These are phyloP conservation scores for Boloria selene DNA, from an alignment of 2,888 invertebrate genomes.

Conservation along the genomic window DNA sequence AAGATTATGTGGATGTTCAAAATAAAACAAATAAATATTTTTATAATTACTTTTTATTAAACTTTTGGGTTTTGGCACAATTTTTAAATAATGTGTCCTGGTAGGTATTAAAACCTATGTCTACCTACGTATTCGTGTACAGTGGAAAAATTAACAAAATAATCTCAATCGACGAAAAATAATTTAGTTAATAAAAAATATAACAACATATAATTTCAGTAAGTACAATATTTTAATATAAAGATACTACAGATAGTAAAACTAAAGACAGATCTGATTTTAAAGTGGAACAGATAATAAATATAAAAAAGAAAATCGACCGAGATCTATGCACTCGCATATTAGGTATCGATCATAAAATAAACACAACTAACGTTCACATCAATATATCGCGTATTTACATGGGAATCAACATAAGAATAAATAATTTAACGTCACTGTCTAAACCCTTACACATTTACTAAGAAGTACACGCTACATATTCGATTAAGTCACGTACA, in stretches of 20 bases:
- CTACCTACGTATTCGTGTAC: slow-evolving; percentile 66
- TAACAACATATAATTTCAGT: slow-evolving; percentile 51
- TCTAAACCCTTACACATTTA: slow-evolving; percentile 75
- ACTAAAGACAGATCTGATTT: slow-evolving; percentile 22
- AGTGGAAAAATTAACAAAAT: slow-evolving; percentile 48
- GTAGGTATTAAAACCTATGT: slow-evolving; percentile 77
- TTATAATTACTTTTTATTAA: slow-evolving; percentile 79
- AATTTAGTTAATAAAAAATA: slow-evolving; percentile 43
- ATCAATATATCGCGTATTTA: slow-evolving; percentile 76
- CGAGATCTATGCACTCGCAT: slow-evolving; percentile 64
- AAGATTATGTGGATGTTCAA: slow-evolving; percentile 21
- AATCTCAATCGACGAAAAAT: slow-evolving; percentile 48
- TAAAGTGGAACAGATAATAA: slow-evolving; percentile 41
- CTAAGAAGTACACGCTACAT: slow-evolving; percentile 71
- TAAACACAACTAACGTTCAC: slow-evolving; percentile 74
- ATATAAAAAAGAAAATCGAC: slow-evolving; percentile 50
- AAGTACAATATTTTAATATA: slow-evolving; percentile 43
- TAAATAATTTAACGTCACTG: slow-evolving; percentile 79
- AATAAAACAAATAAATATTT: slow-evolving; percentile 57
- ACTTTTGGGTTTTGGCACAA: slow-evolving; percentile 82
- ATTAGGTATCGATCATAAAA: slow-evolving; percentile 67
- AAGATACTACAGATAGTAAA: slow-evolving; percentile 14
- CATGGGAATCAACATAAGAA: slow-evolving; percentile 80
- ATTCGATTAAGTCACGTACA: slow-evolving; percentile 65
- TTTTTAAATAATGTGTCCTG: slow-evolving; percentile 80